These are phyloP conservation scores for Oryzias javanicus DNA, from an alignment of 2,113 vertebrate species.

Conservation along the genomic window DNA sequence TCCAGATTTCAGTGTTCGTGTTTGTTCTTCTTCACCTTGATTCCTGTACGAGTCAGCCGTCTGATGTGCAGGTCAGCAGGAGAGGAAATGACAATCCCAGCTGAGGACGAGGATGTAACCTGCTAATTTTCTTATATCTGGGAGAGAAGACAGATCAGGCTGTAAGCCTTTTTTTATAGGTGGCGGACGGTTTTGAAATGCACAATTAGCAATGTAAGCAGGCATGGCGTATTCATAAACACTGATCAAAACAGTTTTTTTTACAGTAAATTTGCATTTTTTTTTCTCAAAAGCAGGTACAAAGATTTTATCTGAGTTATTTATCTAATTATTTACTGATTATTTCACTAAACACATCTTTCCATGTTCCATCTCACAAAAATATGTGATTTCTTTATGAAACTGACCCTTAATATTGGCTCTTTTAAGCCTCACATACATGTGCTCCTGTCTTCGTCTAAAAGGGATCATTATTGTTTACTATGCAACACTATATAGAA, in stretches of 20 bases:
- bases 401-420: conserved; percentile 48
- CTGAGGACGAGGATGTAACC: conserved; percentile 65
- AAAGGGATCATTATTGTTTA: too few species aligned
- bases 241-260: neutral
- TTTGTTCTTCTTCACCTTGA: conserved; percentile 84
- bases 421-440: conserved; percentile 17
- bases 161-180: conserved; percentile 45
- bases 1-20: conserved; percentile 48
- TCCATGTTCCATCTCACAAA: conserved; percentile 50
- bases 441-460: conserved; percentile 14
- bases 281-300: neutral
- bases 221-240: neutral
- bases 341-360: too few species aligned
- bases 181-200: conserved; percentile 14
- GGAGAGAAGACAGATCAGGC: conserved; percentile 60
- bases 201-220: neutral
- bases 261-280: neutral
- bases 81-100: conserved; percentile 83
- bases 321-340: too few species aligned
- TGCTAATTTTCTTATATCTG: conserved; percentile 53
- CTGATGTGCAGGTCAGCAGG: conserved; percentile 74
- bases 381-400: conserved; percentile 64
- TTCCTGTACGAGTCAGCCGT: conserved; percentile 76
- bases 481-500: neutral
- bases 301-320: neutral